phyloP scores from a whole-genome alignment of 2,113 vertebrate genomes.

The Nothocercus julius region DNA sequence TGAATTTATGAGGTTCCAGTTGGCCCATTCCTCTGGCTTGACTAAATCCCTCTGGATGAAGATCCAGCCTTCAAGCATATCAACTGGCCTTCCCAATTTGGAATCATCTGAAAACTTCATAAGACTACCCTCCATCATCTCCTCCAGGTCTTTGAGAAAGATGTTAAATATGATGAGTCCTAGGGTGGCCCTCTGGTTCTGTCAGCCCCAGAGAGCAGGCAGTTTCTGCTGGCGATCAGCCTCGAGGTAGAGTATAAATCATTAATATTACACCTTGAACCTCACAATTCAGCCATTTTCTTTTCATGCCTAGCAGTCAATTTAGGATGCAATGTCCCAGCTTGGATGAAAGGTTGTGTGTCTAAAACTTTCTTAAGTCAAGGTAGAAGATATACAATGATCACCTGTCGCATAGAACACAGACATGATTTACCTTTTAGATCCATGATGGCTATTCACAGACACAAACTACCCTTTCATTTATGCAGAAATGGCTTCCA shows the following conservation, averaged over 20 bases:
- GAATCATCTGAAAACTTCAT: background rate
- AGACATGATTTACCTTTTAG: background rate
- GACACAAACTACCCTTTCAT: background rate
- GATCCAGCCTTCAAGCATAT: fast-evolving
- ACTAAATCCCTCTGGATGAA: background rate
- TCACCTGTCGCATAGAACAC: background rate
- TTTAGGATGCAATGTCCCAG: background rate
- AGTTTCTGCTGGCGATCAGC: background rate
- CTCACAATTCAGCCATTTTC: background rate
- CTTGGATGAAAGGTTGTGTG: background rate
- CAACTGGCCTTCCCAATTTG: background rate
- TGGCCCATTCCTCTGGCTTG: fast-evolving
- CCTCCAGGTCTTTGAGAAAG: background rate
- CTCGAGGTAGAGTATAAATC: background rate
- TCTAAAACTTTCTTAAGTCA: background rate
- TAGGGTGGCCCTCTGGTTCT: background rate
- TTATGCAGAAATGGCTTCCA: background rate
- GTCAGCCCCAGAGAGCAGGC: background rate
- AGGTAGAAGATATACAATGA: background rate
- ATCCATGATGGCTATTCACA: background rate
- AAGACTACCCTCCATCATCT: background rate
- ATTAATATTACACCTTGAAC: background rate
- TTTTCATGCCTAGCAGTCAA: background rate
- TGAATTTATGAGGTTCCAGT: background rate
- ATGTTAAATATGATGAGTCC: background rate